These are phyloP conservation scores for Oxytorus armatus DNA, from an alignment of 2,888 invertebrate species.

Conservation along the genomic window DNA sequence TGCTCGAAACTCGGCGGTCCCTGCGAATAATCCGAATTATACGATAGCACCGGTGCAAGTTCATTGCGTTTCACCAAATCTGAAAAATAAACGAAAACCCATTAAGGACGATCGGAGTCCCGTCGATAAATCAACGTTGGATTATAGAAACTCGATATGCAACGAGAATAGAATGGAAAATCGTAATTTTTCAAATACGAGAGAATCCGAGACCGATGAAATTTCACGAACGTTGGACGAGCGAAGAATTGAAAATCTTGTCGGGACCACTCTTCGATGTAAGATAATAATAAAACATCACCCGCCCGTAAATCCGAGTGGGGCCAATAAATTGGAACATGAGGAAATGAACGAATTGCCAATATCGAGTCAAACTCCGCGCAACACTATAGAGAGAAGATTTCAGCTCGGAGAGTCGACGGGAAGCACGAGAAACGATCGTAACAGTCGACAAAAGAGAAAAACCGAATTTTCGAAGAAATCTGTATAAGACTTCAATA, in stretches of 20 bases:
- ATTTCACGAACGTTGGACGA: conserved; percentile 3
- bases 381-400: conserved; percentile 20
- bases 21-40: conserved; percentile 41
- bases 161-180: background rate
- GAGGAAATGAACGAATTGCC: background rate
- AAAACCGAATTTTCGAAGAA: background rate
- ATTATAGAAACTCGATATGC: background rate
- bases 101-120: background rate
- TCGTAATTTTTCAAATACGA: background rate
- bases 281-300: conserved; percentile 69
- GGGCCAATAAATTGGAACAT: background rate
- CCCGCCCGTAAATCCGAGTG: conserved; percentile 42
- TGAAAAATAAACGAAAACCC: conserved; percentile 20
- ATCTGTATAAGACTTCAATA: background rate
- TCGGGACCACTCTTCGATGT: conserved; percentile 65
- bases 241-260: conserved; percentile 15
- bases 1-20: background rate
- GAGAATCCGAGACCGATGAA: conserved; percentile 12
- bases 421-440: conserved; percentile 21
- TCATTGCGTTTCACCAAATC: conserved; percentile 37
- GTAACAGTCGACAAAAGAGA: background rate
- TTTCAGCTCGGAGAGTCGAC: conserved; percentile 9
- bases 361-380: conserved; percentile 24
- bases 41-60: conserved; percentile 55
- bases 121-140: background rate